Percentiles rank a stretch among this genome's conserved stretches.
phyloP scores from a whole-genome alignment of 2,113 vertebrate species.

The Tetraodon nigroviridis region DNA sequence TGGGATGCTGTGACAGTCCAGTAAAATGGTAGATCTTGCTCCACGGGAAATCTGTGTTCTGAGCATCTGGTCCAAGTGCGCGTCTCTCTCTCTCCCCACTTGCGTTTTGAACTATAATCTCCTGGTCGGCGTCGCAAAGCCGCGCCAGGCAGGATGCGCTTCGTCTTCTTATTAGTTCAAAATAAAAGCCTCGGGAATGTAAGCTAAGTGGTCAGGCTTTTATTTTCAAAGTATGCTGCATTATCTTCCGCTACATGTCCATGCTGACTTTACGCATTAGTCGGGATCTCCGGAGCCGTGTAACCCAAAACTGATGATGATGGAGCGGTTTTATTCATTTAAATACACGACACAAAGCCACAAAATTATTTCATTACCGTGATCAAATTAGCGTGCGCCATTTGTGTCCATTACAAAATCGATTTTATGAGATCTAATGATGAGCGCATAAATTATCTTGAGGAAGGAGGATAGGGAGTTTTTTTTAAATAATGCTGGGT shows the following conservation, averaged over 20 bases:
- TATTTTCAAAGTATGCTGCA: background rate
- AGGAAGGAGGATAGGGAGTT: too few relatives aligned
- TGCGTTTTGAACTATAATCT: constrained; percentile 9
- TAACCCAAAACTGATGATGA: background rate
- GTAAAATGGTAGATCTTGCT: background rate
- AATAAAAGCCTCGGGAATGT: background rate
- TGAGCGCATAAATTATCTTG: too few relatives aligned
- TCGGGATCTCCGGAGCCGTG: background rate
- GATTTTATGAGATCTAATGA: too few relatives aligned
- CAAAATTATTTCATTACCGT: too few relatives aligned
- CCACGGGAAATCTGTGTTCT: constrained; percentile 2
- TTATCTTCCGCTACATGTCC: constrained; percentile 15
- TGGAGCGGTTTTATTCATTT: background rate
- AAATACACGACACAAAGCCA: background rate
- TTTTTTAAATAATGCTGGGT: too few relatives aligned
- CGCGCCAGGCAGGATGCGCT: background rate
- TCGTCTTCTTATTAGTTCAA: background rate
- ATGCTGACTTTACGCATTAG: background rate
- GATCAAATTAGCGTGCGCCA: too few relatives aligned
- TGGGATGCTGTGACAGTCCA: background rate
- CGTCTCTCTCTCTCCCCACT: background rate
- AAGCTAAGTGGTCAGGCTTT: background rate
- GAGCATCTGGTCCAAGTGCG: constrained; percentile 21
- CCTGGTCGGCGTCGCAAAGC: background rate
- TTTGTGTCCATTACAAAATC: too few relatives aligned